Conservation (phyloP, 2,888 invertebrate genomes). For the Monopis laevigella region DNA sequence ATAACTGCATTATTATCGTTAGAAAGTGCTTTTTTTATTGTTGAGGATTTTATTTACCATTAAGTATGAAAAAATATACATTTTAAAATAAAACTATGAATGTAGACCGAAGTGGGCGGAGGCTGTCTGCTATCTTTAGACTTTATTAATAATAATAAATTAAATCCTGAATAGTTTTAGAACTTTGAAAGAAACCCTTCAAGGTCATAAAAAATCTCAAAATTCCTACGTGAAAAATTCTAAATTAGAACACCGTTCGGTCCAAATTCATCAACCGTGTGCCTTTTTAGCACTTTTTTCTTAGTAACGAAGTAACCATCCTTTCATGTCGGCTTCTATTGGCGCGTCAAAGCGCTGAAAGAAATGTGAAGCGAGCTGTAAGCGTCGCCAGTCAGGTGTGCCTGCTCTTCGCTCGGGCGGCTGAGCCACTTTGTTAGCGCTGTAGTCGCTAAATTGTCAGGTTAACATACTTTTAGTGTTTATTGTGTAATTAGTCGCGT, state of each 20-base stretch:
- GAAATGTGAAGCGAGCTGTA: constrained; percentile 55
- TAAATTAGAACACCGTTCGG: constrained; percentile 13
- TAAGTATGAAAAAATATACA: too few relatives aligned
- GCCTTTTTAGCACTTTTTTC: constrained; percentile 31
- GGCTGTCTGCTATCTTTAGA: too few relatives aligned
- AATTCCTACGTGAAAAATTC: background rate
- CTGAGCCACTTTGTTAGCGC: constrained; percentile 31
- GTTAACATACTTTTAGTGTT: constrained; percentile 8
- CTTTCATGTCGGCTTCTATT: constrained; percentile 57
- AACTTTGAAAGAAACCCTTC: too few relatives aligned
- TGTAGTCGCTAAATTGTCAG: constrained; percentile 5
- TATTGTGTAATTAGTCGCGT: constrained; percentile 8
- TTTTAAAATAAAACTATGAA: too few relatives aligned
- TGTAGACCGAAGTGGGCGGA: too few relatives aligned
- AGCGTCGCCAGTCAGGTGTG: constrained; percentile 52
- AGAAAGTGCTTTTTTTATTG: too few relatives aligned
- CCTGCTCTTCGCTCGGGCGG: constrained; percentile 28
- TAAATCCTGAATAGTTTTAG: too few relatives aligned
- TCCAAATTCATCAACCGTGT: constrained; percentile 11
- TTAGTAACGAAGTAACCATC: constrained; percentile 42
- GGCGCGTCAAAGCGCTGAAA: constrained; percentile 51
- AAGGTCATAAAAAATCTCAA: background rate
- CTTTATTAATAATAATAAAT: too few relatives aligned
- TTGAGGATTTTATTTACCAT: too few relatives aligned
- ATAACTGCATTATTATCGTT: too few relatives aligned